Evolutionary conservation across 2,888 invertebrate species (phyloP).

Genomic region (Drosophila emarginata): DNA sequence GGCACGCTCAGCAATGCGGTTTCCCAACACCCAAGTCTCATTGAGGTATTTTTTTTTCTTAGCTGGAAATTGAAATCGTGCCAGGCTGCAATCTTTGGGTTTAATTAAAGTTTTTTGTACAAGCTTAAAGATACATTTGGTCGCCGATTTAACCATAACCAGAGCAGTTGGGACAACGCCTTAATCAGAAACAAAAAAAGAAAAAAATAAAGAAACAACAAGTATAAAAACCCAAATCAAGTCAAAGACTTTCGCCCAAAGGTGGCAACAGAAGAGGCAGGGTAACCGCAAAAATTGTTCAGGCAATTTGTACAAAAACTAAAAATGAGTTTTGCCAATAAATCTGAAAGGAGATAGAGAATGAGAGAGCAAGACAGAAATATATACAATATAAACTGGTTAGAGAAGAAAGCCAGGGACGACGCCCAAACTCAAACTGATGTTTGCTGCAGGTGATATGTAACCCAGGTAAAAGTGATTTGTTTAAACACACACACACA

Average conservation of each 20-base stretch:
- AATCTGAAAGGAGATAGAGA: constrained; percentile 46
- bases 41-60: constrained; percentile 26
- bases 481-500: constrained; percentile 34
- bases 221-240: constrained; percentile 47
- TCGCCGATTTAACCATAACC: constrained; percentile 28
- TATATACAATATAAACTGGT: constrained; percentile 55
- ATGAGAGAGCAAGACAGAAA: not conserved
- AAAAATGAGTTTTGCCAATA: constrained; percentile 70
- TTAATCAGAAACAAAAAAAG: constrained; percentile 32
- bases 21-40: constrained; percentile 22
- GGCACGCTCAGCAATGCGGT: constrained; percentile 35
- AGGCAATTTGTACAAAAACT: constrained; percentile 63
- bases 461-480: constrained; percentile 51
- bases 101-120: constrained; percentile 62
- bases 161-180: constrained; percentile 63
- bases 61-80: constrained; percentile 66
- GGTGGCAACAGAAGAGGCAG: not conserved
- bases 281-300: constrained; percentile 54
- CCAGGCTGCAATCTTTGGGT: constrained; percentile 55
- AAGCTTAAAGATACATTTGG: constrained; percentile 46
- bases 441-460: constrained; percentile 39
- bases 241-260: constrained; percentile 62
- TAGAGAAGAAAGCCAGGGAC: constrained; percentile 65
- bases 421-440: constrained; percentile 34
- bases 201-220: constrained; percentile 19